phyloP scores from a whole-genome alignment of 1,140 invertebrate genomes.

The Pachyrhynchus sulphureomaculatus region DNA sequence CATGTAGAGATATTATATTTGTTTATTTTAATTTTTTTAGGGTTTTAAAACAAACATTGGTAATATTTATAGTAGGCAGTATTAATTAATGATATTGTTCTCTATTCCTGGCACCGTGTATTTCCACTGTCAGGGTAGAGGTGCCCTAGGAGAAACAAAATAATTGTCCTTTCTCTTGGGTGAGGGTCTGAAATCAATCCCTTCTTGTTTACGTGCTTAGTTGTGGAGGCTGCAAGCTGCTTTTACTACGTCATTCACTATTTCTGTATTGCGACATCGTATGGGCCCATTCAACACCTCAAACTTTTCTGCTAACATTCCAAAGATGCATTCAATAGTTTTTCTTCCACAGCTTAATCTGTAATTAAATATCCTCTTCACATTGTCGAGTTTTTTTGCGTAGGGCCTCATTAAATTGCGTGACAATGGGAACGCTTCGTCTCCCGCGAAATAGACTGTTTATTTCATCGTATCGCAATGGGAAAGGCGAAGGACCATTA shows the following conservation, averaged over 20 bases:
- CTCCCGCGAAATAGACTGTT: conserved; percentile 3
- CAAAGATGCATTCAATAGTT: conserved; percentile 30
- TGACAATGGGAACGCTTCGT: conserved; percentile 25
- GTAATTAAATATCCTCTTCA: conserved; percentile 11
- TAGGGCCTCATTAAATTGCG: conserved; percentile 27
- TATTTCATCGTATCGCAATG: conserved; percentile 19
- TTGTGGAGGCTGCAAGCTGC: conserved; percentile 29
- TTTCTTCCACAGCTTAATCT: conserved; percentile 27
- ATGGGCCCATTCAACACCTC: conserved; percentile 23
- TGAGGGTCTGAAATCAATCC: no score
- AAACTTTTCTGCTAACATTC: conserved; percentile 33
- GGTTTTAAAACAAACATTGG: no score
- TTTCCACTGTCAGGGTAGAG: no score
- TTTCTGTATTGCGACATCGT: conserved; percentile 27
- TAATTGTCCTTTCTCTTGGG: no score
- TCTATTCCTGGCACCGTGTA: no score
- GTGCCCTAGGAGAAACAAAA: no score
- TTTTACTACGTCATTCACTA: conserved; percentile 26
- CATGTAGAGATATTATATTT: no score
- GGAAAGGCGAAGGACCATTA: conserved; percentile 20
- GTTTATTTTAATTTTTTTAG: no score
- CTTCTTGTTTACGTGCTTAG: not conserved
- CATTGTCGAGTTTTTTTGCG: conserved; percentile 32
- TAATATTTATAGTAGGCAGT: no score
- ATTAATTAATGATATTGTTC: no score